Percentiles rank a stretch among this genome's conserved stretches.
These are phyloP conservation scores for Podilymbus podiceps DNA, from an alignment of 2,113 vertebrate genomes.

Conservation along the genomic window DNA sequence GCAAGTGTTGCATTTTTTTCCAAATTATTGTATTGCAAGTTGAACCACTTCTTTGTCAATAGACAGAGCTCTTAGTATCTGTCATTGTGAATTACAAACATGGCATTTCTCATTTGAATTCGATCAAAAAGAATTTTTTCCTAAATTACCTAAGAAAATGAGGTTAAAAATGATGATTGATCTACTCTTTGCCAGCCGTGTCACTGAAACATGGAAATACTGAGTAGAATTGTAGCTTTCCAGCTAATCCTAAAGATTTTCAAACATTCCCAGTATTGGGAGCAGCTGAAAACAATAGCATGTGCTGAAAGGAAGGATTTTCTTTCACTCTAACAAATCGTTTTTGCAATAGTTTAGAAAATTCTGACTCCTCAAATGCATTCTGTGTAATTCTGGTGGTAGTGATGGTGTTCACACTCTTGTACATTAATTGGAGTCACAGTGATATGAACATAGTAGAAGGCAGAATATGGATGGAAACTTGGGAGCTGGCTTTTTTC, in stretches of 20 bases:
- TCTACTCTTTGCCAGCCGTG: background rate
- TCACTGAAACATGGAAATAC: background rate
- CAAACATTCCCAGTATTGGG: background rate
- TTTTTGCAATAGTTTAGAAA: background rate
- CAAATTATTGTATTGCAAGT: background rate
- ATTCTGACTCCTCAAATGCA: background rate
- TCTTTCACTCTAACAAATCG: background rate
- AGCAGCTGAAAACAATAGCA: background rate
- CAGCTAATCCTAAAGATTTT: background rate
- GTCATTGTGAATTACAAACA: background rate
- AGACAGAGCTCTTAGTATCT: background rate
- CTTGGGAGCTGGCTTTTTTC: background rate
- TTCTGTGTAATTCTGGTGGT: background rate
- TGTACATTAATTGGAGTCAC: background rate
- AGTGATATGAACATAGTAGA: background rate
- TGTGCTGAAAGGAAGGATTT: background rate
- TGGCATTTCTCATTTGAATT: background rate
- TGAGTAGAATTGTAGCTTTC: background rate
- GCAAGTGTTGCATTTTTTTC: background rate
- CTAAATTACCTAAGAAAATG: background rate
- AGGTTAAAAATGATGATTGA: background rate
- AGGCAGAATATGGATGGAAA: background rate
- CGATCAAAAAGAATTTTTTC: background rate
- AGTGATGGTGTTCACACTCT: background rate
- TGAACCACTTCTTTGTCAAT: background rate